Evolutionary conservation across 2,113 vertebrate species (phyloP).

Genomic region (Crotalus helleri): DNA sequence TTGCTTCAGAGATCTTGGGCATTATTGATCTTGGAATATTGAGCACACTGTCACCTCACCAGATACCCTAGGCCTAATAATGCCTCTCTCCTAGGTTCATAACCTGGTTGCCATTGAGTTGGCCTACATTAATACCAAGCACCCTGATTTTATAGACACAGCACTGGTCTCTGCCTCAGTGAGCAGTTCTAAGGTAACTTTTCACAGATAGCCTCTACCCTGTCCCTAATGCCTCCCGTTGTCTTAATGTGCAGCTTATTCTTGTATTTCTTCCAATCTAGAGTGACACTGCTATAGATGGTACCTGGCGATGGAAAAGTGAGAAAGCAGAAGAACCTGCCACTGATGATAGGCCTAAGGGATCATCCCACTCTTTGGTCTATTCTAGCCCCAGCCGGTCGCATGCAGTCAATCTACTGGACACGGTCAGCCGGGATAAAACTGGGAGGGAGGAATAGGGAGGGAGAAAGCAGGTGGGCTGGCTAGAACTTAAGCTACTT

Average conservation of each 20-base stretch:
- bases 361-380: background rate
- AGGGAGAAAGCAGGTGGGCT: background rate
- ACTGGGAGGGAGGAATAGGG: background rate
- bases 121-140: constrained; percentile 82
- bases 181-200: constrained; percentile 75
- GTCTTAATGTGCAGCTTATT: no score
- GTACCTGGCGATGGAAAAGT: constrained; percentile 72
- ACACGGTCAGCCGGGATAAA: constrained; percentile 66
- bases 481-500: background rate
- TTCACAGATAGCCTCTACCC: background rate
- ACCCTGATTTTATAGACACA: constrained; percentile 80
- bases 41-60: background rate
- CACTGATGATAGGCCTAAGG: constrained; percentile 13
- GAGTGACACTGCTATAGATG: constrained; percentile 66
- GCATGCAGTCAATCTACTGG: constrained; percentile 76
- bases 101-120: constrained; percentile 80
- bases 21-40: background rate
- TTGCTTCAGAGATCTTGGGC: background rate
- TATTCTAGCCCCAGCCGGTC: constrained; percentile 67
- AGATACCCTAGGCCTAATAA: background rate
- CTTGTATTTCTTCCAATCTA: constrained; percentile 34
- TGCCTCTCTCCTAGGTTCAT: constrained; percentile 67
- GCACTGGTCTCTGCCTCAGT: constrained; percentile 77
- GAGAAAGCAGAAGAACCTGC: constrained; percentile 54
- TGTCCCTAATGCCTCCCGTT: background rate